phyloP scores from a whole-genome alignment of 2,113 vertebrate species.

The Antidorcas marsupialis region DNA sequence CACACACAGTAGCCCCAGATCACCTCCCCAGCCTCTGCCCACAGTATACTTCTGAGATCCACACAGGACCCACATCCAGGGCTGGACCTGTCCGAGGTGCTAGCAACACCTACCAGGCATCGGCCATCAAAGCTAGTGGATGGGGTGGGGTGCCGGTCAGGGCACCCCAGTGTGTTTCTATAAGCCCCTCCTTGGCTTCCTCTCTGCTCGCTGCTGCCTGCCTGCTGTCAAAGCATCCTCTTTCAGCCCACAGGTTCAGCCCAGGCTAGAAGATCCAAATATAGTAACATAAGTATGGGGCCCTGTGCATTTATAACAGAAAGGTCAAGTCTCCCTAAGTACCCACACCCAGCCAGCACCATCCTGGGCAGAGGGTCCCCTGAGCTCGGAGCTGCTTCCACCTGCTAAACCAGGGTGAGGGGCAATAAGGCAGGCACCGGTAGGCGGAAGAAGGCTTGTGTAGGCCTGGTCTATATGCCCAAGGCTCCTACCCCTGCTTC shows the following conservation, averaged over 20 bases:
- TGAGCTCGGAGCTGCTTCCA: not conserved
- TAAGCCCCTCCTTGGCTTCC: not conserved
- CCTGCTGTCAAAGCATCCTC: not conserved
- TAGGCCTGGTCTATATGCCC: not conserved
- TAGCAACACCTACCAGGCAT: not conserved
- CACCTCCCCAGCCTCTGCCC: not conserved
- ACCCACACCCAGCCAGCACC: not conserved
- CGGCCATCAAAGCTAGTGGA: not conserved
- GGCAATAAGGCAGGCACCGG: not conserved
- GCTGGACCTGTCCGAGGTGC: constrained; percentile 35
- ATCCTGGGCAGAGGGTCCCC: not conserved
- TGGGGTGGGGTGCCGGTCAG: not conserved
- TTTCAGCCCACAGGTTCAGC: not conserved
- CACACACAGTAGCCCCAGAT: fast-evolving
- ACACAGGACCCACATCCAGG: not conserved
- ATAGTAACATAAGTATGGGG: not conserved
- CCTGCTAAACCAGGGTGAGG: not conserved
- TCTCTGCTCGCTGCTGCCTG: not conserved
- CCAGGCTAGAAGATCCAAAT: not conserved
- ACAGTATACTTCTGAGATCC: not conserved
- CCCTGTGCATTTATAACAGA: fast-evolving
- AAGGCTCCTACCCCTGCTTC: not conserved
- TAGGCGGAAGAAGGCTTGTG: fast-evolving
- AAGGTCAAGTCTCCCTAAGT: not conserved
- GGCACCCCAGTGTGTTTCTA: fast-evolving